A percentile compares a stretch with the other conserved stretches of the same genome.
phyloP scores from a whole-genome alignment of 2,113 vertebrate species.

The Danio rerio region DNA sequence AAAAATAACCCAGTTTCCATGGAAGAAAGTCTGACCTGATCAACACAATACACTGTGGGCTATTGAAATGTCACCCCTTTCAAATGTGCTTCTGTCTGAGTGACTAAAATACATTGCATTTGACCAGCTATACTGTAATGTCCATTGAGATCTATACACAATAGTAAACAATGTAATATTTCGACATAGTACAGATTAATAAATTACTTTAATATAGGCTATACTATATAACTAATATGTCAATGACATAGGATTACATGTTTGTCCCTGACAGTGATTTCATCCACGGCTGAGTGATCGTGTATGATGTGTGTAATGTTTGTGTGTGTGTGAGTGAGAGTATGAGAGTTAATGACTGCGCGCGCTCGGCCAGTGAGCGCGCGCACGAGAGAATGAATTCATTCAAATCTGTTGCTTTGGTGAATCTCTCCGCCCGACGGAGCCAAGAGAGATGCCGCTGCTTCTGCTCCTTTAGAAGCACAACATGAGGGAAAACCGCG shows the following conservation, averaged over 20 bases:
- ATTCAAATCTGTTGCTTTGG: conserved; percentile 53
- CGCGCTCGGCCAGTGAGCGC: neutral
- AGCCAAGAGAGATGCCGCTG: conserved; percentile 20
- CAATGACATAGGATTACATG: neutral
- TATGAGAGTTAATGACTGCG: neutral
- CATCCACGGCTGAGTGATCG: neutral
- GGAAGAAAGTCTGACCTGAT: neutral
- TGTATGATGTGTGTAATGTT: neutral
- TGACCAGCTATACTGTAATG: neutral
- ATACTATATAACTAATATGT: neutral
- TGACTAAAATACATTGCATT: neutral
- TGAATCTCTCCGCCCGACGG: conserved; percentile 56
- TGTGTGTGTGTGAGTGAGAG: neutral
- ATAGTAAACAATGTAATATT: neutral
- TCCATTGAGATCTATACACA: neutral
- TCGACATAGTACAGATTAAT: neutral
- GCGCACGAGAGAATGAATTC: conserved; percentile 61
- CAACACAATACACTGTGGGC: neutral
- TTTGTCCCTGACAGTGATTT: neutral
- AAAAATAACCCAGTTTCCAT: neutral
- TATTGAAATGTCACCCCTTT: neutral
- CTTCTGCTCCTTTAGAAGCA: conserved; percentile 11
- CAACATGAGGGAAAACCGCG: conserved; percentile 50
- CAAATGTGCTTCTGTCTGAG: neutral
- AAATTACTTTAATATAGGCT: neutral